phyloP scores from a whole-genome alignment of 2,888 invertebrate species.

The Bunonema sp. region DNA sequence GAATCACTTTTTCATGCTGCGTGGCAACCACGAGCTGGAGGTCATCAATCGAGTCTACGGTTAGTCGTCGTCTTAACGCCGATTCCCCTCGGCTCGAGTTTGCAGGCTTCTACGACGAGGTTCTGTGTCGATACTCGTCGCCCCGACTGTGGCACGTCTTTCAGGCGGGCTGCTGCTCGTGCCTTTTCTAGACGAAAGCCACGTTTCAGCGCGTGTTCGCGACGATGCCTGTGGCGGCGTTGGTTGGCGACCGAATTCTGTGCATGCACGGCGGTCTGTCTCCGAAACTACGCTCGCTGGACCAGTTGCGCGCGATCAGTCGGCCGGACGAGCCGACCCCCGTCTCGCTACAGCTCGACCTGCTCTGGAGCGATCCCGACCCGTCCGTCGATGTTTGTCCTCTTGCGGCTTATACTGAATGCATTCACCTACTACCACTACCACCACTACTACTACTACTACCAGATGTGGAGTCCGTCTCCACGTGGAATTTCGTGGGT shows the following conservation, averaged over 20 bases:
- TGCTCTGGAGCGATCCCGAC: constrained; percentile 49
- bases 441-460: background rate
- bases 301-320: constrained; percentile 49
- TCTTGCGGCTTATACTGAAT: no score
- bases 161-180: constrained; percentile 9
- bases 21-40: constrained; percentile 32
- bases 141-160: constrained; percentile 21
- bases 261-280: constrained; percentile 39
- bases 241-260: constrained; percentile 27
- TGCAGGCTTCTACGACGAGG: constrained; percentile 26
- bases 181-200: background rate
- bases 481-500: constrained; percentile 51
- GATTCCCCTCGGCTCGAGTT: background rate
- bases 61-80: constrained; percentile 4
- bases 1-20: constrained; percentile 34
- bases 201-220: constrained; percentile 25
- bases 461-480: constrained; percentile 3
- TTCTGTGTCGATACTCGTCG: constrained; percentile 24
- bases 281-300: constrained; percentile 18
- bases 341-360: constrained; percentile 48
- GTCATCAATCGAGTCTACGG: constrained; percentile 34
- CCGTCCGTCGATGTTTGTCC: constrained; percentile 22
- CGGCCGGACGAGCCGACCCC: constrained; percentile 54
- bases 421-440: no score
- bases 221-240: constrained; percentile 32